These are phyloP conservation scores for Liparis tanakae DNA, from an alignment of 2,797 vertebrate species.

Conservation along the genomic window DNA sequence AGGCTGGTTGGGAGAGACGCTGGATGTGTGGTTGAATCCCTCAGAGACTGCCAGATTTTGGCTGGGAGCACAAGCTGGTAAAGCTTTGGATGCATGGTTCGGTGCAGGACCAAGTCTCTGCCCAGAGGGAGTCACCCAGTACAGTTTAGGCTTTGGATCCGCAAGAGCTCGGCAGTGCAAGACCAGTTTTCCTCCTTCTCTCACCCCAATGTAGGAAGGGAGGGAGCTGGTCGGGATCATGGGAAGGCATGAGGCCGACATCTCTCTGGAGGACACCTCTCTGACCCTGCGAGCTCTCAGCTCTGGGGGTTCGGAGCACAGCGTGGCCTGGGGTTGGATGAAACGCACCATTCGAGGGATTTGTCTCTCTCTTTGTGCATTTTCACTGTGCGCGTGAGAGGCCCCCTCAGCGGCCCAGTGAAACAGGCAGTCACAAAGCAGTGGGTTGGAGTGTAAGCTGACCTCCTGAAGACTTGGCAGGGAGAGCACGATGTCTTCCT, in stretches of 20 bases:
- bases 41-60: slow-evolving; percentile 40
- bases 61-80: slow-evolving; percentile 20
- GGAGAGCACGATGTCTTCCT: slow-evolving; percentile 89
- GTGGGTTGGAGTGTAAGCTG: slow-evolving; percentile 95
- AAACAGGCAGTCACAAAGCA: slow-evolving; percentile 96
- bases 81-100: slow-evolving; percentile 39
- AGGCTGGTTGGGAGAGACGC: slow-evolving; percentile 9
- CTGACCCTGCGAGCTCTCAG: slow-evolving; percentile 88
- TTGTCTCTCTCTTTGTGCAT: slow-evolving; percentile 7
- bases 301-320: slow-evolving; percentile 94
- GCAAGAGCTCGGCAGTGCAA: slow-evolving; percentile 95
- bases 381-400: slow-evolving; percentile 44
- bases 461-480: slow-evolving; percentile 95
- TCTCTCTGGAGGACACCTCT: slow-evolving; percentile 92
- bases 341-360: slow-evolving; percentile 84
- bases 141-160: slow-evolving; percentile 92
- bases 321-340: slow-evolving; percentile 94
- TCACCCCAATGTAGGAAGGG: slow-evolving; percentile 84
- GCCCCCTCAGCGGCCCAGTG: slow-evolving; percentile 90
- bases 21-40: slow-evolving; percentile 41
- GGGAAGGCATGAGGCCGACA: slow-evolving; percentile 93
- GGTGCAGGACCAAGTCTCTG: slow-evolving; percentile 79
- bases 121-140: slow-evolving; percentile 93
- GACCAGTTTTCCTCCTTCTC: slow-evolving; percentile 77
- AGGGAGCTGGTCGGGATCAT: slow-evolving; percentile 90